Base-by-base conservation (phyloP, 2,797 vertebrate genomes). In the Synaphobranchus kaupii region DNA sequence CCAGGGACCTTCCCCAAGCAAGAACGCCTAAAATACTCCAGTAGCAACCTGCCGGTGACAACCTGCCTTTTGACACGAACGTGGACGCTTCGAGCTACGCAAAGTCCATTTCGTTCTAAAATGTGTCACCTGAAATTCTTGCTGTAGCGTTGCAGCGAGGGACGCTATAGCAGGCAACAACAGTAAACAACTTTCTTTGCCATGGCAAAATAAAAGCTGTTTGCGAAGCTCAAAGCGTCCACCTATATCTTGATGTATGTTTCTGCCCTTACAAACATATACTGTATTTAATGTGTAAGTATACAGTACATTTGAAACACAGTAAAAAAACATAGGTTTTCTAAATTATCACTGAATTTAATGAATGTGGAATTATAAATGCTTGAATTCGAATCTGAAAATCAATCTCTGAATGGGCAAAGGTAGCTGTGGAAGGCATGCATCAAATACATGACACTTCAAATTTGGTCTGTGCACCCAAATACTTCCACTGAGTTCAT, bases 11-110 rank as follows among this genome's bases (percentile, higher is more conserved):
- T 56, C 81, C 52, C 76, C 22, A 20, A 44, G 84, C 52, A 89
- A 81, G 86, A 48, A 87, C 85, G 87, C 76, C 85, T 54, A 58
- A 80, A 87, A 83, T 50, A 34, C 86, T 58, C 86, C 20, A n/a
- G 47, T 47, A 52, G 22, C 22, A 48, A 39, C 47, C 66, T 15
- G 48, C 34, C 47, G 52, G 44, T 25, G 68, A 52, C 25, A 73
- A 52, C 73, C 68, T 22, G 66, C 85, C 28, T 71, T 17, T 68
- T n/a, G 3, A 39, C 39, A 39, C 39, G 39, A 39, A 39, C 39
- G 39, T 39, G 39, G 39, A 39, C 39, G 39, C 39, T 39, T 39
- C 39, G 39, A 39, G 39, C 39, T 39, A 39, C 39, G 39, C 39
- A 39, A 39, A 39, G 39, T 39, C 39, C 1, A 39, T 39, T 39